Base-by-base conservation (phyloP, 2,113 vertebrate genomes). In the Grus americana region DNA sequence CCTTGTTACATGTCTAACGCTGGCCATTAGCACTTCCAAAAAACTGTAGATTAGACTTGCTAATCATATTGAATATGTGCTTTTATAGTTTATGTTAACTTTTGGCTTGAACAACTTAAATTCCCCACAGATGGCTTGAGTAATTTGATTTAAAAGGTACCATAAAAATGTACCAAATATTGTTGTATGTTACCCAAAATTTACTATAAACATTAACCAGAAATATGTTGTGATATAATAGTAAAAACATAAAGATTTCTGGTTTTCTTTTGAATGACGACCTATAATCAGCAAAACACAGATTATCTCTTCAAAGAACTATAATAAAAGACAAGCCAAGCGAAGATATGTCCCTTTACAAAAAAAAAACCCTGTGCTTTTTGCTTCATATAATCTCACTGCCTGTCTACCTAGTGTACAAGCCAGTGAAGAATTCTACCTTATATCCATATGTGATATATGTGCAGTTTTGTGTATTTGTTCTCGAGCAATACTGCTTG, bases 81-180 rank as follows among this genome's bases (percentile, higher is more conserved):
- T 90, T 87, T 75, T 91, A 85, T 49, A 71, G 38, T 18, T 94
- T 61, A 71, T 80, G 68, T 44, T 84, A 38, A 78, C 38, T 74
- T 46, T 84, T 92, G 80, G 40, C 78, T 82, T 58, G 40, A 91
- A 71, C 59, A 86, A 19, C n/a, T 52, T 83, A 58, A 88, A 70
- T 58, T 90, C 50, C 46, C 24, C 47, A 54, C 71, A 95, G 61
- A 42, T 73, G 58, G 62, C 50, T 70, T 68, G 16, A 86, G 50
- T 80, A 83, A 90, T 70, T 88, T 93, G 59, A 91, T 91, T 83
- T 95, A 79, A 90, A 93, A 90, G 29, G 32, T 79, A 88, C 38
- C 34, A 59, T 49, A 92, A 79, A 92, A 91, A 87, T 19, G 49
- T 75, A 95, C 61, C 15, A 50, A 85, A 79, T 91, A 73, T 19